Evolutionary conservation across 2,113 vertebrate species (phyloP), one percentile per base, ranked within the genome.

Genomic region (Sander lucioperca): DNA sequence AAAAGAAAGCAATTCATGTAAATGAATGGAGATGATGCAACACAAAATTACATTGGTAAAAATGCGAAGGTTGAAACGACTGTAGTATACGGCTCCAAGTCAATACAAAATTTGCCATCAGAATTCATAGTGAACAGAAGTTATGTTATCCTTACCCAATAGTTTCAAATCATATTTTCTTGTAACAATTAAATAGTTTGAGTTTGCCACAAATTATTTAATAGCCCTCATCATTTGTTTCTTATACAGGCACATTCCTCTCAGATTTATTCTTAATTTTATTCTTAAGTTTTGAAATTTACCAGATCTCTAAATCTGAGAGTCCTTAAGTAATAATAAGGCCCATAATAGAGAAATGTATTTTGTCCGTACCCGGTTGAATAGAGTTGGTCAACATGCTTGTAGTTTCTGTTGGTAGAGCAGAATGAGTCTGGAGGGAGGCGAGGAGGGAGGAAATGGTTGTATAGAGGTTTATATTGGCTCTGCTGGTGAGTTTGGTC

Each of bases 391-490:
- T 70, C 61, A 7, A 48, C 64, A 9, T 39, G 19, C 58, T 59
- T 23, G 8, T 68, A 68, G 21, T 51, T 76, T 83, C 58, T 79
- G 50, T 65, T 18, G 18, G 54, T 48, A 3, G 36, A 54, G 76
- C 70, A 47, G 48, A 63, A 39, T 9, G 18, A 50, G 27, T 70
- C 54, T 59, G 65, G 58, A 71, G 2, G 67, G 50, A 66, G 51
- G 27, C 6, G 45, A 58, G n/a, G 15, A 50, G 74, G 69, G 59
- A 75, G 56, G 61, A 54, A 83, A 81, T 39, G 68, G 72, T 85
- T 73, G 67, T 84, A 63, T 70, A 74, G 81, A 79, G 15, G 84
- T 86, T 88, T 86, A 65, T 80, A 45, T 80, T 90, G 89, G 81
- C 89, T 63, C 21, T 4, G 39, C 62, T 69, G 75, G 15, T 57